Percentiles rank a stretch among this genome's conserved stretches.
phyloP scores from a whole-genome alignment of 2,797 vertebrate genomes.

The Eospalax fontanierii region DNA sequence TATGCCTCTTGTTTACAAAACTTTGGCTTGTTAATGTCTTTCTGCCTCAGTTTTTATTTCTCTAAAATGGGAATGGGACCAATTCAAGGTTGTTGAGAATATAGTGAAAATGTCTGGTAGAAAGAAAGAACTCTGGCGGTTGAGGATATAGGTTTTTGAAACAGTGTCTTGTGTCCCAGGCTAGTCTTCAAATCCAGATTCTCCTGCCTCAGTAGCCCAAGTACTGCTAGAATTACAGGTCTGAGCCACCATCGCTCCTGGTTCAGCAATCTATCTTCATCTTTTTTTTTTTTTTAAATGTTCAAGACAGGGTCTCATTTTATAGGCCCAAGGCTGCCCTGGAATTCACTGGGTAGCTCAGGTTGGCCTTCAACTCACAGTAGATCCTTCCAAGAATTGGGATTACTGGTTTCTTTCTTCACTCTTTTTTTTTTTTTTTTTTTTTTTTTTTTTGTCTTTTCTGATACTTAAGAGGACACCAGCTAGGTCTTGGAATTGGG shows the following conservation, averaged over 20 bases:
- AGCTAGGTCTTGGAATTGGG: slow-evolving; percentile 10
- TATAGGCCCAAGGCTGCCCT: background rate
- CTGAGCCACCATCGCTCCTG: too few relatives aligned
- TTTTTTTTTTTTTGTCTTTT: background rate
- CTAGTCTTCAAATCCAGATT: background rate
- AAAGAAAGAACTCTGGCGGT: slow-evolving; percentile 7
- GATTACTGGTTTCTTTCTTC: slow-evolving; percentile 31
- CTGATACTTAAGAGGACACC: background rate
- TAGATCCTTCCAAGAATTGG: background rate
- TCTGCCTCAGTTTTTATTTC: slow-evolving; percentile 51
- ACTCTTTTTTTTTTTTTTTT: background rate
- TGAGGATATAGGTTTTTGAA: background rate
- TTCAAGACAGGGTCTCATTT: background rate
- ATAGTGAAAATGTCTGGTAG: background rate
- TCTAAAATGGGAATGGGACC: slow-evolving; percentile 8
- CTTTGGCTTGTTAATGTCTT: background rate
- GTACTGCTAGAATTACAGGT: background rate
- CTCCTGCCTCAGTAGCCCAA: background rate
- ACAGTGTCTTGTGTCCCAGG: background rate
- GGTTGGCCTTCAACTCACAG: background rate
- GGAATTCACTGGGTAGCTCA: background rate
- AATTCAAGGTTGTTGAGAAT: background rate
- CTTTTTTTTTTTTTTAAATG: background rate
- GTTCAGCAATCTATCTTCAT: background rate
- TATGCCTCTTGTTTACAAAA: slow-evolving; percentile 5